These are phyloP conservation scores for Actias luna DNA, from an alignment of 2,888 invertebrate species.

Conservation along the genomic window DNA sequence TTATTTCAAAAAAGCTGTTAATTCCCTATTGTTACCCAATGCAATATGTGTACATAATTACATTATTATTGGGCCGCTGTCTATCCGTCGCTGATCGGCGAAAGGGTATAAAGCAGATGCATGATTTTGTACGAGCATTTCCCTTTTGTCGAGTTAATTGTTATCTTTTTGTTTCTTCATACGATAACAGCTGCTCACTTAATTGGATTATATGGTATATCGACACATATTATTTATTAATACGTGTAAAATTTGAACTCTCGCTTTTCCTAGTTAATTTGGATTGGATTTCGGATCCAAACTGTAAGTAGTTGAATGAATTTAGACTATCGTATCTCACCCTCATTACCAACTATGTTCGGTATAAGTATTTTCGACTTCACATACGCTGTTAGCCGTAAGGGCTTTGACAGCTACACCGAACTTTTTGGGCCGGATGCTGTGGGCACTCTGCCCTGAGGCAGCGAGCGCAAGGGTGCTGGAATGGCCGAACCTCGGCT, in stretches of 20 bases:
- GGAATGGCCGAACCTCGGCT: too few species aligned
- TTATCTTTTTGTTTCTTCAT: conserved; percentile 47
- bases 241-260: neutral
- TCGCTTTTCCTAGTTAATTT: neutral
- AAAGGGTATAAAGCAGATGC: conserved; percentile 72
- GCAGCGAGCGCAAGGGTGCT: too few species aligned
- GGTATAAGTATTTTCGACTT: too few species aligned
- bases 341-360: too few species aligned
- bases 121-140: conserved; percentile 64
- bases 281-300: neutral
- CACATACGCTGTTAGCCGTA: too few species aligned
- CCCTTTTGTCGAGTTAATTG: conserved; percentile 59
- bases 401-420: too few species aligned
- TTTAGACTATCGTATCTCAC: too few species aligned
- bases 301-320: too few species aligned
- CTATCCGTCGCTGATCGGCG: conserved; percentile 16
- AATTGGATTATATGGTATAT: conserved; percentile 35
- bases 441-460: too few species aligned
- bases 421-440: too few species aligned
- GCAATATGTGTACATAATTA: conserved; percentile 49
- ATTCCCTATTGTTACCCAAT: conserved; percentile 23
- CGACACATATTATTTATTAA: conserved; percentile 8
- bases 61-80: conserved; percentile 59
- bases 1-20: conserved; percentile 16
- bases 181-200: conserved; percentile 48